Evolutionary conservation across 2,113 vertebrate species (phyloP).

Genomic region (Electrona antarctica): DNA sequence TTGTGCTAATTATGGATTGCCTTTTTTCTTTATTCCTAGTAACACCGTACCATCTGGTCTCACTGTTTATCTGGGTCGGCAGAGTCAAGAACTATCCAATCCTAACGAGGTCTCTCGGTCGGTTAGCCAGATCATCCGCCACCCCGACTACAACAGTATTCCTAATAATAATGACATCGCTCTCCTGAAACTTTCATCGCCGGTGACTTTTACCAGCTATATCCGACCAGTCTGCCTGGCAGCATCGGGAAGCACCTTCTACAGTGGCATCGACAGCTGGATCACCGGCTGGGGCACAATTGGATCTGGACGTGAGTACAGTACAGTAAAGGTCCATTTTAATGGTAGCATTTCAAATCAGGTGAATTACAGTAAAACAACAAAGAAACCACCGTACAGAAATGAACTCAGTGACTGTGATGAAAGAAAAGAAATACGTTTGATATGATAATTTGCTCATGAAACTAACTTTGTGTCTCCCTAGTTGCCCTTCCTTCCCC

Average conservation of each 20-base stretch:
- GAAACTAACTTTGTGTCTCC: neutral
- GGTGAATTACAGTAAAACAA: neutral
- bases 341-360: neutral
- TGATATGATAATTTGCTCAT: neutral
- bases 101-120: constrained; percentile 1
- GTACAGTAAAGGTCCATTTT: no score
- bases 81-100: constrained; percentile 17
- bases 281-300: constrained; percentile 85
- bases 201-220: constrained; percentile 62
- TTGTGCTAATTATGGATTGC: neutral
- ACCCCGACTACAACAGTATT: constrained; percentile 60
- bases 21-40: neutral
- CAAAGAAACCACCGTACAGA: no score
- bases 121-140: constrained; percentile 38
- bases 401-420: neutral
- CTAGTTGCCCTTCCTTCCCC: constrained; percentile 28
- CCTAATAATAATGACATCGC: constrained; percentile 74
- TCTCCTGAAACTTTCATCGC: constrained; percentile 67
- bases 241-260: constrained; percentile 65
- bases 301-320: constrained; percentile 65
- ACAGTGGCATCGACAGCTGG: constrained; percentile 61
- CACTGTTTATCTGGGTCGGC: constrained; percentile 40
- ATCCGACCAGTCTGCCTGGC: constrained; percentile 82
- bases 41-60: rapidly evolving
- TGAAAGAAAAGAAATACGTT: neutral